Base-by-base conservation (phyloP, 2,888 invertebrate species). In the Sesia apiformis region DNA sequence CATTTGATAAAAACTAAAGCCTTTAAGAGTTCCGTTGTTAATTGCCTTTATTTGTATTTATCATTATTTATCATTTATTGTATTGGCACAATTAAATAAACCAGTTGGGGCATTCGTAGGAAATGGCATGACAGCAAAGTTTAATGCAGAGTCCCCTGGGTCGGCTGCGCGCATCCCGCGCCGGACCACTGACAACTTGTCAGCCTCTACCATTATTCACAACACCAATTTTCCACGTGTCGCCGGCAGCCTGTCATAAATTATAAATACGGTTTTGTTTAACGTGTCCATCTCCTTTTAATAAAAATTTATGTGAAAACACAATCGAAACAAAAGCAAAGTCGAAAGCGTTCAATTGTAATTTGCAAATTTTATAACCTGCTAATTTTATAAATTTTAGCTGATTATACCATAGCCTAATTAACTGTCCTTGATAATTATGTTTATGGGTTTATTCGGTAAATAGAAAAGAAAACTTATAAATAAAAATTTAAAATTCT, bases 161-260 rank as follows among this genome's bases (percentile, higher is more conserved):
- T 54, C 51, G 52, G 52, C 52, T 54, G 57, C 38, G 38, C 50
- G 50, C 50, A 38, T 50, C 38, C 50, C 59, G 49, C 7, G 5
- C 7, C 61, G 63, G 57, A 55, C 63, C 65, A 66, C 62, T 73
- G 78, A 78, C 78, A 76, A 71, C 67, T 66, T 73, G 80, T 78
- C 77, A 72, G 59, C 65, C 55, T 53, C 57, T 62, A 69, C 76
- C 82, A 84, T 86, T 81, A 84, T 73, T 84, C 82, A 84, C 71
- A 63, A 62, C 70, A 72, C 79, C 80, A 81, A 81, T 81, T 82
- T 84, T 82, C 80, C 78, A 79, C 79, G 76, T 81, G 82, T 78
- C 84, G 71, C 66, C 66, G 62, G 65, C 83, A 81, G 69, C 68
- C 69, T 66, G 69, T 69, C 70, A 70, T 69, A 64, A 65, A 70